phyloP scores from a whole-genome alignment of 1,140 invertebrate genomes.

The Ericerus pela region DNA sequence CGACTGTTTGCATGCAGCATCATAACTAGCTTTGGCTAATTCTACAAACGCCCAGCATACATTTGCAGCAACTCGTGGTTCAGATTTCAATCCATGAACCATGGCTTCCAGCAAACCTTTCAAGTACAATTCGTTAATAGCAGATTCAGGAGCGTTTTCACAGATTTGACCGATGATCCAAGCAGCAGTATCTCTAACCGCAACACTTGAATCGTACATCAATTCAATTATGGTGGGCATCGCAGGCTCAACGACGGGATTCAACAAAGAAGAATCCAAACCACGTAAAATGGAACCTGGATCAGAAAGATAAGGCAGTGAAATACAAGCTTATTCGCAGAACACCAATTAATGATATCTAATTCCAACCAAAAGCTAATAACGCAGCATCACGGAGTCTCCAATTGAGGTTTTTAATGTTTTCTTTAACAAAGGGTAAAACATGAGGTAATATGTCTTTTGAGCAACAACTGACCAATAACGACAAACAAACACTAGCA shows the following conservation, averaged over 20 bases:
- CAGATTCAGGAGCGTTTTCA: constrained; percentile 90
- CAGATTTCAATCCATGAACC: constrained; percentile 71
- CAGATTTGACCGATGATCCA: constrained; percentile 97
- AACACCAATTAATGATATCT: too few relatives aligned
- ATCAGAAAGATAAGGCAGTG: constrained; percentile 24
- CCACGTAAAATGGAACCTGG: constrained; percentile 89
- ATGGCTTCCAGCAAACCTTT: constrained; percentile 76
- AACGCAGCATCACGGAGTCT: constrained; percentile 88
- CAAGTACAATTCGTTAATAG: constrained; percentile 54
- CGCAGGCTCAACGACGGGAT: constrained; percentile 87
- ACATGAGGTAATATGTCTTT: constrained; percentile 88
- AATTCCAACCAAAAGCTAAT: constrained; percentile 93
- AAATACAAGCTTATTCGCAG: too few relatives aligned
- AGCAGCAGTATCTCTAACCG: constrained; percentile 89
- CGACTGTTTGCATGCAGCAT: too few relatives aligned
- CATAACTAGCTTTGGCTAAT: constrained; percentile 89
- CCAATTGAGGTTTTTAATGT: constrained; percentile 91
- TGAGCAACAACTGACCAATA: constrained; percentile 93
- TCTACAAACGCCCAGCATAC: constrained; percentile 98
- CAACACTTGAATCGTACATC: constrained; percentile 83
- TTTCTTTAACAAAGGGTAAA: constrained; percentile 89
- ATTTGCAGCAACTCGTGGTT: constrained; percentile 91
- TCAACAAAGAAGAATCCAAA: constrained; percentile 67
- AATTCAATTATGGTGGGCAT: constrained; percentile 86
- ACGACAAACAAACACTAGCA: constrained; percentile 96